phyloP scores from a whole-genome alignment of 2,113 vertebrate species.

The Meleagris gallopavo region DNA sequence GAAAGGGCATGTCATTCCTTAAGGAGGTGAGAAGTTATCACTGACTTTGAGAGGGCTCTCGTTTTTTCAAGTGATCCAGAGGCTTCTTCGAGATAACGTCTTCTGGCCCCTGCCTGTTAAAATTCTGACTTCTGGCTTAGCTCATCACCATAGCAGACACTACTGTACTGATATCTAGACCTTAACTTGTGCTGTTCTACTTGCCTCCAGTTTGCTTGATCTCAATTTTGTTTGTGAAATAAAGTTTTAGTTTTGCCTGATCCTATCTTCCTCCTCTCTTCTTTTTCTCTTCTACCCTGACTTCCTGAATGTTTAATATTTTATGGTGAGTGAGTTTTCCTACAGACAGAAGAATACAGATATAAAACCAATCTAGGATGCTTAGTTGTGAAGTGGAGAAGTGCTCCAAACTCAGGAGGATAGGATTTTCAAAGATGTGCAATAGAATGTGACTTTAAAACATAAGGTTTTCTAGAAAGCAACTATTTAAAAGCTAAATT shows the following conservation, averaged over 20 bases:
- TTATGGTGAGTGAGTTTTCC: not conserved
- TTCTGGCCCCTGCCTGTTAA: not conserved
- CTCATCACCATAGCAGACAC: not conserved
- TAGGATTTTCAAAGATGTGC: not conserved
- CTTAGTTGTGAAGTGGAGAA: not conserved
- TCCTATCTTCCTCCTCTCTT: not conserved
- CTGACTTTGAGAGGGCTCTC: not conserved
- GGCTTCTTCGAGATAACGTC: not conserved
- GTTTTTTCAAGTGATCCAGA: not conserved
- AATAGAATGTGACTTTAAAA: not conserved
- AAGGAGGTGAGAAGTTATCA: not conserved
- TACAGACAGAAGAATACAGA: not conserved
- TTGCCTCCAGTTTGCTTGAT: not conserved
- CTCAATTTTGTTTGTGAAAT: not conserved
- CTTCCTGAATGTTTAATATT: not conserved
- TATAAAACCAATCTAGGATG: not conserved
- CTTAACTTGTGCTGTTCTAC: not conserved
- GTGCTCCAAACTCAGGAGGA: not conserved
- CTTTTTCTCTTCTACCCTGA: not conserved
- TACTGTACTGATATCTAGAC: not conserved
- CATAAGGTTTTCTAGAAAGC: not conserved
- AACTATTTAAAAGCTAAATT: not conserved
- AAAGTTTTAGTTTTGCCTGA: not conserved
- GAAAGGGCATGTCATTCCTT: not conserved
- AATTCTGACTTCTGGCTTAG: not conserved